These are phyloP conservation scores for Sorex araneus DNA, from an alignment of 2,113 vertebrate species.

Conservation along the genomic window DNA sequence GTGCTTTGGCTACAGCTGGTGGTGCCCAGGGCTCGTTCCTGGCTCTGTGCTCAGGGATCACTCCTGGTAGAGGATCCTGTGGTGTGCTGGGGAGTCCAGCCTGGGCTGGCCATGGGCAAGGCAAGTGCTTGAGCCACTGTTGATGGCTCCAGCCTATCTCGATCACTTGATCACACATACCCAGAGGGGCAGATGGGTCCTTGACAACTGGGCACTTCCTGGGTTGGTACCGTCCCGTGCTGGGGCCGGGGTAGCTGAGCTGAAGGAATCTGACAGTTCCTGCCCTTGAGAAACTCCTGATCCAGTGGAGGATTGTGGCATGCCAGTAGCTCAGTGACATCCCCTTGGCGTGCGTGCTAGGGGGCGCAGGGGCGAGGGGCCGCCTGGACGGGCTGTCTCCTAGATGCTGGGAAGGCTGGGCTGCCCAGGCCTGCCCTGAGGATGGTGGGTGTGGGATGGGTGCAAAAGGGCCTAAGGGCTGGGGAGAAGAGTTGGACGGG, in stretches of 20 bases:
- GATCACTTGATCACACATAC: background rate
- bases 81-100: no score
- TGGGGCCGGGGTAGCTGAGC: conserved; percentile 6
- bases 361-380: background rate
- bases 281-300: conserved; percentile 68
- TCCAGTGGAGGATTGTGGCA: background rate
- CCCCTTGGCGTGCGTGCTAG: background rate
- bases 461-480: background rate
- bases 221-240: background rate
- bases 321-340: conserved; percentile 49
- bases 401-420: background rate
- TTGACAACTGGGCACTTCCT: background rate
- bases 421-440: background rate
- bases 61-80: no score
- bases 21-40: no score
- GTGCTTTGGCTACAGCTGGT: no score
- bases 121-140: no score
- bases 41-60: no score
- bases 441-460: accelerated
- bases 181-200: background rate
- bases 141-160: no score
- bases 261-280: conserved; percentile 46
- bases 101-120: no score
- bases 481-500: background rate
- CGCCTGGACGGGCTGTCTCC: background rate